phyloP scores from a whole-genome alignment of 2,888 invertebrate genomes.

The Hydraecia micacea region DNA sequence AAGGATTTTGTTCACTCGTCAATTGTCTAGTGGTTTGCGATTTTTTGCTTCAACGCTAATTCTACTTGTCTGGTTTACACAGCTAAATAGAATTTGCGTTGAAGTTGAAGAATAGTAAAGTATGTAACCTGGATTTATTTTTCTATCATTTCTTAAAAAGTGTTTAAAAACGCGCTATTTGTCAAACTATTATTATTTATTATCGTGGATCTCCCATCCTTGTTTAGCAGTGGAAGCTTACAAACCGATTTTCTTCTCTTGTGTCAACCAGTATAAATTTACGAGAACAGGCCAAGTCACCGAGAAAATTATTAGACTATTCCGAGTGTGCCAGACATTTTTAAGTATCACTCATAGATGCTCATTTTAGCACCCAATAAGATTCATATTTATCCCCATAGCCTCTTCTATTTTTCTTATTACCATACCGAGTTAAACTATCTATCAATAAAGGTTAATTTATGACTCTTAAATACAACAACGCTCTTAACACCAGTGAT shows the following conservation, averaged over 20 bases:
- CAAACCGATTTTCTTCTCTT: background rate
- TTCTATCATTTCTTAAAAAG: background rate
- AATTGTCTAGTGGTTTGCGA: constrained; percentile 1
- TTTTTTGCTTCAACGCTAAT: constrained; percentile 33
- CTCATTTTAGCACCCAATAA: constrained; percentile 5
- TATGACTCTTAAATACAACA: constrained; percentile 54
- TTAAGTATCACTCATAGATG: background rate
- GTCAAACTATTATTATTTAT: background rate
- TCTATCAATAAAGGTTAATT: constrained; percentile 56
- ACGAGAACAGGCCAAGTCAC: background rate
- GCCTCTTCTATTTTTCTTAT: constrained; percentile 2
- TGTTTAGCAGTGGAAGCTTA: background rate
- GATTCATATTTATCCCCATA: background rate
- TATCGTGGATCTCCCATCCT: background rate
- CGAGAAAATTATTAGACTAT: background rate
- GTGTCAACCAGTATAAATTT: background rate
- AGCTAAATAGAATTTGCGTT: background rate
- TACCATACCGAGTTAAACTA: constrained; percentile 26
- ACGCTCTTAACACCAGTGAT: constrained; percentile 52
- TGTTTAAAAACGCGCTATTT: background rate
- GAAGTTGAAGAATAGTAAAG: background rate
- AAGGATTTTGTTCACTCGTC: constrained; percentile 25
- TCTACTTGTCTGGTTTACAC: constrained; percentile 1
- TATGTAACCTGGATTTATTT: constrained; percentile 2
- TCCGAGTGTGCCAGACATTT: background rate